Percentiles rank a stretch among this genome's conserved stretches.
phyloP scores from a whole-genome alignment of 1,140 invertebrate genomes.

The Elymnias hypermnestra region DNA sequence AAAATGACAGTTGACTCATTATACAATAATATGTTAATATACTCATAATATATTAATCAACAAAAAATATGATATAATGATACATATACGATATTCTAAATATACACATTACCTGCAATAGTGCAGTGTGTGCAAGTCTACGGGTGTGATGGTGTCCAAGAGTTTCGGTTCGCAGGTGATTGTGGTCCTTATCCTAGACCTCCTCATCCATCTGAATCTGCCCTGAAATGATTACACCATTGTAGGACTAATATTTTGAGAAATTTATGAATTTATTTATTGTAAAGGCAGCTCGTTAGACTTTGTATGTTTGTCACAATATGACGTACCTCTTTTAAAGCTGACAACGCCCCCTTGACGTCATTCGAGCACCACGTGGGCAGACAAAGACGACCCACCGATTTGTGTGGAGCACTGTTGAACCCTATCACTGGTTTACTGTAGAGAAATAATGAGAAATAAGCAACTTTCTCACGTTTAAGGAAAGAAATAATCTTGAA shows the following conservation, averaged over 20 bases:
- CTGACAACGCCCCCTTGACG: slow-evolving; percentile 83
- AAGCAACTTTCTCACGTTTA: too few relatives aligned
- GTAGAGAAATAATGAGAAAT: too few relatives aligned
- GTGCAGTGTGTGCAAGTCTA: slow-evolving; percentile 65
- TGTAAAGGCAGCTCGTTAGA: background rate
- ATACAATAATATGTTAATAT: background rate
- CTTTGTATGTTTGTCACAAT: too few relatives aligned
- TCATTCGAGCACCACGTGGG: slow-evolving; percentile 83
- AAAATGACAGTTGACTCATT: too few relatives aligned
- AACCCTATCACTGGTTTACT: slow-evolving; percentile 96
- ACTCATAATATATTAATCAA: too few relatives aligned
- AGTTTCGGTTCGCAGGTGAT: slow-evolving; percentile 80
- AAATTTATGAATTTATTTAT: background rate
- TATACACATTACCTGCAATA: slow-evolving; percentile 45
- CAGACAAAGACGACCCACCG: slow-evolving; percentile 94
- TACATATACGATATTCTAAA: too few relatives aligned
- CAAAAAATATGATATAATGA: too few relatives aligned
- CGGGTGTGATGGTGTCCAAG: slow-evolving; percentile 54
- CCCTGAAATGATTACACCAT: slow-evolving; percentile 73
- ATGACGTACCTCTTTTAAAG: slow-evolving; percentile 80
- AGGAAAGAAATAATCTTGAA: too few relatives aligned
- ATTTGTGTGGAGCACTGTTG: slow-evolving; percentile 97
- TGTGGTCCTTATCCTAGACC: slow-evolving; percentile 92
- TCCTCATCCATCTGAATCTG: slow-evolving; percentile 87
- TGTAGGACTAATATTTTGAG: slow-evolving; percentile 2